Base-by-base conservation (phyloP, 1,140 invertebrate genomes). In the Drosophila mauritiana region DNA sequence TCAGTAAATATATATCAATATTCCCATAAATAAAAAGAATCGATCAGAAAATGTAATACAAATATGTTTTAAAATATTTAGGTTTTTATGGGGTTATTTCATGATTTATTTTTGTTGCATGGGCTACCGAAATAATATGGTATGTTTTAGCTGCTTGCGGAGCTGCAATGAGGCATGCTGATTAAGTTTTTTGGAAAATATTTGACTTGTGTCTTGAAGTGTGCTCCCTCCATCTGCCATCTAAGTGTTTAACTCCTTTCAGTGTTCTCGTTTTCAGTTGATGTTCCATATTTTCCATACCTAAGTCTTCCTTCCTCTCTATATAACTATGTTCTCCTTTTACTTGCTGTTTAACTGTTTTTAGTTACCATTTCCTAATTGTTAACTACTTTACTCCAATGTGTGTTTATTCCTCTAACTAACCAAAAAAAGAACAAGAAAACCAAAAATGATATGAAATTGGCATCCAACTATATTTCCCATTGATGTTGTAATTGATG, bases 401-500 rank as follows among this genome's bases (percentile, higher is more conserved):
- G 76, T 88, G 82, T 65, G 67, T 89, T 83, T 68, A 73, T 73
- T 75, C 67, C 75, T 69, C 64, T 53, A 53, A 22, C 37, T 53
- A 51, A 68, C 11, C 57, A 54, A 36, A 49, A 5, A 27, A 40
- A 58, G 48, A 37, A 54, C 27, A 51, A n/a, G 42, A 40, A 59
- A 52, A 31, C 51, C 27, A 51, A 17, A 49, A 36, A 40, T 17
- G 20, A 36, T 57, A 43, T 39, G 27, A 51, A 75, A 81, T 88
- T 79, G 75, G 75, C 72, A 72, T 58, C 52, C 55, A 68, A 64
- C 49, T 82, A 55, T 76, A 45, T 80, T 62, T 45, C 42, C 65
- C 63, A 80, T 88, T 77, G 80, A 77, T 88, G 83, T 88, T 84
- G 84, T 88, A 80, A 80, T 89, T 83, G 63, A 70, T 88, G 78